Conservation (phyloP, 2,113 vertebrate genomes). For the Polypterus bichir region DNA sequence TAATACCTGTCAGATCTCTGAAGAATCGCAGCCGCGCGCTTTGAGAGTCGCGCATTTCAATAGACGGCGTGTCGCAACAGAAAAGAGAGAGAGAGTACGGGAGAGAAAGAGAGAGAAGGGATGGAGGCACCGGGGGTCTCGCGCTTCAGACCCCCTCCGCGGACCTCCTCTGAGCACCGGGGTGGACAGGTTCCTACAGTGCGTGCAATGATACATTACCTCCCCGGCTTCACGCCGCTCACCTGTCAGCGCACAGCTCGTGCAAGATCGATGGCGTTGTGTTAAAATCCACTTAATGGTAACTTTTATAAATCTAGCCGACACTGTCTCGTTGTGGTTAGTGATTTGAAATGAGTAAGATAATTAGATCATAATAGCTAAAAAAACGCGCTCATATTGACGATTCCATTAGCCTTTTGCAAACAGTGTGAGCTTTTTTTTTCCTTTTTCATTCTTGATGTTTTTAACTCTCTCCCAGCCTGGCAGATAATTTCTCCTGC, state of each 20-base stretch:
- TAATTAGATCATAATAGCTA: slow-evolving; percentile 54
- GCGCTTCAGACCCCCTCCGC: too few species aligned
- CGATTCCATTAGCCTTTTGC: slow-evolving; percentile 42
- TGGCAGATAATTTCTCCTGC: not conserved
- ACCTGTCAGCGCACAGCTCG: slow-evolving; percentile 30
- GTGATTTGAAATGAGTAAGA: slow-evolving; percentile 57
- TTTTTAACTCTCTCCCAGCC: slow-evolving; percentile 1
- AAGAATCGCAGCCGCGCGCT: too few species aligned
- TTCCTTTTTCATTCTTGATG: not conserved
- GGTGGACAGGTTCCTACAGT: not conserved
- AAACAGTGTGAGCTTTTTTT: slow-evolving; percentile 17
- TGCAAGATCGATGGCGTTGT: slow-evolving; percentile 45
- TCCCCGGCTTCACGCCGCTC: slow-evolving; percentile 14
- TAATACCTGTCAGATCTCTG: too few species aligned
- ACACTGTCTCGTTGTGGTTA: slow-evolving; percentile 55
- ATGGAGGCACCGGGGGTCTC: too few species aligned
- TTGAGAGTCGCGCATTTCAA: too few species aligned
- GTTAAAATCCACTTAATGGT: slow-evolving; percentile 62
- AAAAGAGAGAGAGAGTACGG: too few species aligned
- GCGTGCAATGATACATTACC: slow-evolving; percentile 26
- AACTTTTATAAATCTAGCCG: slow-evolving; percentile 63
- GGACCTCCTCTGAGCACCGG: too few species aligned
- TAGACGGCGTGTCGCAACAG: too few species aligned
- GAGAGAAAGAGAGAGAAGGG: too few species aligned
- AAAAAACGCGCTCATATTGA: slow-evolving; percentile 46